Conservation (phyloP, 2,888 invertebrate genomes). For the Acronicta aceris region DNA sequence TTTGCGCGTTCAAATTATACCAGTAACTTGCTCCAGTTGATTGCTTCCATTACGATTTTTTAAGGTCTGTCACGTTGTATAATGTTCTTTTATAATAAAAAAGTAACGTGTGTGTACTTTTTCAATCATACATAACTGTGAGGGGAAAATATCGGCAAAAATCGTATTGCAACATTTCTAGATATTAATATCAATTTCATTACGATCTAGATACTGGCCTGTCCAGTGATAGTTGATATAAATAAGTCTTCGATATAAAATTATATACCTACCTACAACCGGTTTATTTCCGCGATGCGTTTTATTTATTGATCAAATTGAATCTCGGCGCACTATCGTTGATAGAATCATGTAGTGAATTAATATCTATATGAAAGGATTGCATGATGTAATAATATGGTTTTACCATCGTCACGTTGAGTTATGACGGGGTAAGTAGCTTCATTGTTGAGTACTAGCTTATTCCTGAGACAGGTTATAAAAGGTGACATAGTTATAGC, state of each 20-base stretch:
- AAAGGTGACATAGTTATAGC: too few relatives aligned
- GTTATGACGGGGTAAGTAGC: too few relatives aligned
- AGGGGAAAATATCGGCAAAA: too few relatives aligned
- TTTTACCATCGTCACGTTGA: too few relatives aligned
- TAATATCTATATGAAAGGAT: conserved; percentile 33
- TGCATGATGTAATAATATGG: conserved; percentile 31
- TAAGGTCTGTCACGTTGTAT: conserved; percentile 11
- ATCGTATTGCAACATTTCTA: too few relatives aligned
- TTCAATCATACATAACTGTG: conserved; percentile 11
- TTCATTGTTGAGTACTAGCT: too few relatives aligned
- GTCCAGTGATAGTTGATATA: conserved; percentile 33
- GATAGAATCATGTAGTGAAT: conserved; percentile 33
- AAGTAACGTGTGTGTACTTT: conserved; percentile 12
- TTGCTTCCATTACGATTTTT: conserved; percentile 21
- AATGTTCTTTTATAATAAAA: conserved; percentile 12
- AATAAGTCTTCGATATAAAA: conserved; percentile 51
- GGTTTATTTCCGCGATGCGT: conserved; percentile 33
- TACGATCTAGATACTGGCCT: conserved; percentile 20
- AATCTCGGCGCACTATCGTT: conserved; percentile 29
- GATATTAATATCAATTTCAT: conserved; percentile 25
- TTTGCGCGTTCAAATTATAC: conserved; percentile 31
- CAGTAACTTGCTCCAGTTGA: conserved; percentile 37
- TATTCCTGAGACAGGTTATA: too few relatives aligned
- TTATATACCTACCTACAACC: conserved; percentile 23
- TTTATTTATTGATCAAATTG: conserved; percentile 50